Base-by-base conservation (phyloP, 2,797 vertebrate genomes). In the Euphonia xanthogaster region DNA sequence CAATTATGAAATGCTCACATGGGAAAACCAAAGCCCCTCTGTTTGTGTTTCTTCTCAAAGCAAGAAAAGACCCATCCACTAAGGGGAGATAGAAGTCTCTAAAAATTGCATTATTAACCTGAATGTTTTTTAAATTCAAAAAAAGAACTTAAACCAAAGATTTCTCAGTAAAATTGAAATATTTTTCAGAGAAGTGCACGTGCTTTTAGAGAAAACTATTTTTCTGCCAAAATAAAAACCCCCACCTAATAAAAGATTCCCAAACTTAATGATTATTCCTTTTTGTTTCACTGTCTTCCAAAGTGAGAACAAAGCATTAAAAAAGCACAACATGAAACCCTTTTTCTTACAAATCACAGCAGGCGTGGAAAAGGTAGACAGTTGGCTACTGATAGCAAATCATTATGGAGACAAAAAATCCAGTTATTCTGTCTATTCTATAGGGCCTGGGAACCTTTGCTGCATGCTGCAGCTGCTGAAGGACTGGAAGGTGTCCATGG, bases 1-100 rank as follows among this genome's bases (percentile, higher is more conserved):
- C 62, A 85, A 73, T 92, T 94, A 89, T 47, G 53, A 75, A 93
- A 58, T 74, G 6, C 23, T 91, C 75, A 57, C 42, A 68, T 55
- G 92, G 78, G 93, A 88, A 91, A 91, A 85, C 25, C 27, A 50
- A 53, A 87, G 5, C 10, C 33, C 21, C 5, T 88, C 31, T 86
- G 28, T 77, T 71, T 86, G 14, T 67, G 11, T 16, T 53, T 3
- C 15, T 35, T 79, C 44, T 85, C 47, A 91, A 74, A 87, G 12
- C 33, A 85, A 27, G 37, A 22, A 77, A 79, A 91, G 28, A 35
- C 55, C 16, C 2, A 7, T 77, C 84, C 1, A 2, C 58, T 67
- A 75, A 86, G 67, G 37, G 60, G 63, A 87, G 40, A 37, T 33
- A 81, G 37, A 79, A 84, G 18, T 58, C 58, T 75, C 83, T 78